phyloP scores from a whole-genome alignment of 2,888 invertebrate genomes.

The Mimumesa dahlbomi region DNA sequence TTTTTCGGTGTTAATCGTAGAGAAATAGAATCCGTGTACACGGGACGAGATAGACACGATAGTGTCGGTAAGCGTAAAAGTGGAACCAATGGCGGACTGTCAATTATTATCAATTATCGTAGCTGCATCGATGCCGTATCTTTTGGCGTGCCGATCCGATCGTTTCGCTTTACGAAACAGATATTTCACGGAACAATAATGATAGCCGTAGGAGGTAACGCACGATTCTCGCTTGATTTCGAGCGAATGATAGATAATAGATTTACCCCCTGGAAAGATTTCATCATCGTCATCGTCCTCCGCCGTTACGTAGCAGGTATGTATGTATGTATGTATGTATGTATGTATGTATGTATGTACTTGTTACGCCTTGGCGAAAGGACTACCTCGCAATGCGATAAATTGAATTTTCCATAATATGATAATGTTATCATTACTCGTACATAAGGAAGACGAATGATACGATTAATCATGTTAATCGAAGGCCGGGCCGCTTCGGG shows the following conservation, averaged over 20 bases:
- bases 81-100: constrained; percentile 29
- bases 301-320: too few species aligned
- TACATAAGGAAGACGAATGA: constrained; percentile 58
- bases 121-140: constrained; percentile 9
- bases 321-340: too few species aligned
- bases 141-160: constrained; percentile 18
- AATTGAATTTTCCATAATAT: constrained; percentile 62
- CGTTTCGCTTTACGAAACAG: constrained; percentile 40
- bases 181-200: constrained; percentile 45
- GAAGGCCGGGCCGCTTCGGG: constrained; percentile 16
- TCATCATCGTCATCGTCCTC: constrained; percentile 45
- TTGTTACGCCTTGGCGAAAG: constrained; percentile 32
- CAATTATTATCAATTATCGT: constrained; percentile 53
- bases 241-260: constrained; percentile 56
- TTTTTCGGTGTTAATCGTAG: too few species aligned
- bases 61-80: background rate
- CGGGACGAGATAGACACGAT: background rate
- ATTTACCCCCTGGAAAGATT: constrained; percentile 58
- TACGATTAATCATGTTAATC: constrained; percentile 59
- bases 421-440: constrained; percentile 60
- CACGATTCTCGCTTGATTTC: constrained; percentile 51
- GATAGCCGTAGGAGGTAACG: constrained; percentile 35
- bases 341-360: too few species aligned
- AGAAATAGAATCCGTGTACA: too few species aligned
- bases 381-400: constrained; percentile 45